Percentiles rank a stretch among this genome's conserved stretches.
Evolutionary conservation across 1,140 invertebrate species (phyloP).

Genomic region (Antheraea mylitta): DNA sequence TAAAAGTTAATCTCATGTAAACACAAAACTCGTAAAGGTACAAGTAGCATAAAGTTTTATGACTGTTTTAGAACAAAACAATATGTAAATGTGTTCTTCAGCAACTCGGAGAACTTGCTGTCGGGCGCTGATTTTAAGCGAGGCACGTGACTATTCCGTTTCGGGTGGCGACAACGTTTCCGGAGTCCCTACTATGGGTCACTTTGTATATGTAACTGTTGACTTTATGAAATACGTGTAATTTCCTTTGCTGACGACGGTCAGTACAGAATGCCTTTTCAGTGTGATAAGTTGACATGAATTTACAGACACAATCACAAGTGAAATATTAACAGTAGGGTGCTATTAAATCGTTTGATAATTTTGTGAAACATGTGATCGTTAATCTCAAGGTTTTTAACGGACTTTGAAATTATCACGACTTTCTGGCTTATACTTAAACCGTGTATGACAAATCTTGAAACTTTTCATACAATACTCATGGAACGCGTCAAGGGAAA

Average conservation of each 20-base stretch:
- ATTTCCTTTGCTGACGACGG: background rate
- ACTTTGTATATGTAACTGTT: background rate
- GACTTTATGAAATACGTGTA: background rate
- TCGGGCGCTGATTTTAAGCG: background rate
- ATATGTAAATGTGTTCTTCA: background rate
- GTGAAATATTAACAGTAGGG: too few species aligned
- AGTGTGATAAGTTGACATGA: too few species aligned
- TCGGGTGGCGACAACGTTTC: constrained; percentile 1
- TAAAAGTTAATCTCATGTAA: background rate
- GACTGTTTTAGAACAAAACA: constrained; percentile 1
- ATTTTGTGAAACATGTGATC: too few species aligned
- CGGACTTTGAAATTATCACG: too few species aligned
- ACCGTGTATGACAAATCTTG: too few species aligned
- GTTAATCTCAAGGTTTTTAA: too few species aligned
- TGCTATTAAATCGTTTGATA: too few species aligned
- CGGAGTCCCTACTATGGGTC: constrained; percentile 1
- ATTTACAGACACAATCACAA: too few species aligned
- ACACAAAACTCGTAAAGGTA: background rate
- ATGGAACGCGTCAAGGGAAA: too few species aligned
- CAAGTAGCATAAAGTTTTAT: background rate
- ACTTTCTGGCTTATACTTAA: too few species aligned
- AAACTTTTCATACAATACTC: too few species aligned
- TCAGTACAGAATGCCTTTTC: too few species aligned
- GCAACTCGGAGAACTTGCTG: background rate
- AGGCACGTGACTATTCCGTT: background rate